Evolutionary conservation across 2,797 vertebrate species (phyloP).

Genomic region (Xenops minutus): DNA sequence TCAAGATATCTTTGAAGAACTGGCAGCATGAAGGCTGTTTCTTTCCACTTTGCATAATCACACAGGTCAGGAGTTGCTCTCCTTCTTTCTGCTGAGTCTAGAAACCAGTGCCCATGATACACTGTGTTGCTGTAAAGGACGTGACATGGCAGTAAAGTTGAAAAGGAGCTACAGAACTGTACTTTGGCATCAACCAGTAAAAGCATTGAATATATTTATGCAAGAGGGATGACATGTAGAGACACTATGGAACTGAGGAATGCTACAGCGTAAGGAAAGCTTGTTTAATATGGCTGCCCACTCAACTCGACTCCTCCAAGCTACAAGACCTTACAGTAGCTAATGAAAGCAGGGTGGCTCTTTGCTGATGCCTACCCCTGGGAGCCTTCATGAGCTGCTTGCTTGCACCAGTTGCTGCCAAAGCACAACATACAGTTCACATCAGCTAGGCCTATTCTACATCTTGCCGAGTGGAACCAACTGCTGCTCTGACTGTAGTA

Average conservation of each 20-base stretch:
- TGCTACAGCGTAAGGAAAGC: background rate
- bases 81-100: background rate
- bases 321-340: background rate
- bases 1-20: background rate
- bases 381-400: background rate
- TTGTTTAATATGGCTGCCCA: background rate
- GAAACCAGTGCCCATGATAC: background rate
- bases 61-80: background rate
- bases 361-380: background rate
- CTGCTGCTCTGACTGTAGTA: background rate
- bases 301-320: background rate
- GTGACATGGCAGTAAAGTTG: background rate
- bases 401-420: background rate
- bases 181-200: background rate
- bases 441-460: background rate
- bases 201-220: background rate
- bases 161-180: background rate
- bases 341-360: background rate
- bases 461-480: background rate
- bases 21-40: background rate
- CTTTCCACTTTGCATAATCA: background rate
- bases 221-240: accelerated
- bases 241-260: background rate
- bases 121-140: background rate
- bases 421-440: background rate